A percentile compares a stretch with the other conserved stretches of the same genome.
Conservation (phyloP, 2,888 invertebrate species). For the Saturnia pavonia region DNA sequence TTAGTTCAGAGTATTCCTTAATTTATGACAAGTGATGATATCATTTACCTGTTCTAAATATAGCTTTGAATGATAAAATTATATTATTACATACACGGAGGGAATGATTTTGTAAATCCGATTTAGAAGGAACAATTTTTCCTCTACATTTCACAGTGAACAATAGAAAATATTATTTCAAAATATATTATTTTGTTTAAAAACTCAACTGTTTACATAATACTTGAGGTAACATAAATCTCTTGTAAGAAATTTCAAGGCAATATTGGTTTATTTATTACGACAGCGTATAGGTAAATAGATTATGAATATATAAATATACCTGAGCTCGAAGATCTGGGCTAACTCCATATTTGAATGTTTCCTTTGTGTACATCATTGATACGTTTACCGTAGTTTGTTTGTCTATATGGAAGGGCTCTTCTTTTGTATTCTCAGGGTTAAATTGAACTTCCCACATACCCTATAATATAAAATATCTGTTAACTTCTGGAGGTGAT, state of each 20-base stretch:
- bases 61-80: not conserved
- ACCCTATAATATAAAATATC: constrained; percentile 62
- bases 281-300: not conserved
- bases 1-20: not conserved
- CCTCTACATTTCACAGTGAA: too few species aligned
- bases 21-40: not conserved
- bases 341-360: constrained; percentile 65
- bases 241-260: constrained; percentile 11
- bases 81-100: not conserved
- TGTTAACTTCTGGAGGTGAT: not conserved
- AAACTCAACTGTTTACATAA: too few species aligned
- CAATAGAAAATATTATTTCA: too few species aligned
- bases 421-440: constrained; percentile 76
- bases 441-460: constrained; percentile 87
- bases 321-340: constrained; percentile 65
- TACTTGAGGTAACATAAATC: not conserved
- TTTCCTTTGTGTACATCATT: constrained; percentile 82
- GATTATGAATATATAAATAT: constrained; percentile 13
- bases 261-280: constrained; percentile 1
- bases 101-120: too few species aligned
- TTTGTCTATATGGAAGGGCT: constrained; percentile 83
- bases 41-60: not conserved
- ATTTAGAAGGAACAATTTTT: too few species aligned
- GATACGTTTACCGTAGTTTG: constrained; percentile 48
- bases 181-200: too few species aligned